These are phyloP conservation scores for Zootermopsis nevadensis DNA, from an alignment of 2,888 invertebrate species.

Conservation along the genomic window DNA sequence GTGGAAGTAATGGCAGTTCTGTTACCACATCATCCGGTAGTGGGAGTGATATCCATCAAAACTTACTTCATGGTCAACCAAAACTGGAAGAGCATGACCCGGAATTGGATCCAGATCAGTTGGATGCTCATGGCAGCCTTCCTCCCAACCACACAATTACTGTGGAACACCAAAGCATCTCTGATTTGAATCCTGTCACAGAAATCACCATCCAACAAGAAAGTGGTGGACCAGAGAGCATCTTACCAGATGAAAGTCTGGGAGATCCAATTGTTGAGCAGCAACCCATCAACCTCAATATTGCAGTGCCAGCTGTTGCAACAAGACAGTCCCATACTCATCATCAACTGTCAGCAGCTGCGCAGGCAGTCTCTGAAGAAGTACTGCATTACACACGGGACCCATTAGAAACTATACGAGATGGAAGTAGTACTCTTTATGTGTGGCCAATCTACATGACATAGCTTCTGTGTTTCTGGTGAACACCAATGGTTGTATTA, in stretches of 20 bases:
- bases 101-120: constrained; percentile 36
- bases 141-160: constrained; percentile 35
- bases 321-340: constrained; percentile 47
- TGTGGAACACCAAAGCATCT: constrained; percentile 44
- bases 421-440: constrained; percentile 63
- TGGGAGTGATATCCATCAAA: neutral
- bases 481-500: constrained; percentile 36
- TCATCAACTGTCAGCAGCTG: constrained; percentile 52
- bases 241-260: constrained; percentile 55
- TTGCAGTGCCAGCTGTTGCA: constrained; percentile 52
- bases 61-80: constrained; percentile 17
- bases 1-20: neutral
- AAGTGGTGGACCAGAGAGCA: constrained; percentile 46
- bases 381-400: constrained; percentile 58
- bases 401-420: constrained; percentile 62
- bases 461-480: constrained; percentile 47
- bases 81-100: constrained; percentile 47
- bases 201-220: constrained; percentile 50
- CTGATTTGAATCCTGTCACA: constrained; percentile 48
- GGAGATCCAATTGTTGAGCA: constrained; percentile 50
- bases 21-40: neutral
- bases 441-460: constrained; percentile 61
- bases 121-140: constrained; percentile 25
- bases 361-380: constrained; percentile 55
- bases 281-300: constrained; percentile 55